Conservation (phyloP, 2,888 invertebrate genomes). For the Miltochrista miniata region DNA sequence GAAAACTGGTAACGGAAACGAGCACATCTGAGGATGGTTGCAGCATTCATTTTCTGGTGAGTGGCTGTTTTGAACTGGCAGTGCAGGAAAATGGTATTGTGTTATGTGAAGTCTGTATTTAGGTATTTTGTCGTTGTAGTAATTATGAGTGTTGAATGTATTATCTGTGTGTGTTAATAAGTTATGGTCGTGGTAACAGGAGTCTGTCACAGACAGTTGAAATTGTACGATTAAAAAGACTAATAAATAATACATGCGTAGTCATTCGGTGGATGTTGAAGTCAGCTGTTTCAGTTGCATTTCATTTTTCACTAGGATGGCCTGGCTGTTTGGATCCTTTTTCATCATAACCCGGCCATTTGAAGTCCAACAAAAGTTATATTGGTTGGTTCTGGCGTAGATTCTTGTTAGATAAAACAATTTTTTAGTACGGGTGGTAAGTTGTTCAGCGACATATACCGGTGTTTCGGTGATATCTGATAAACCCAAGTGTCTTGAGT, state of each 20-base stretch:
- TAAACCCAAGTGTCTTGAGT: background rate
- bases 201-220: too few relatives aligned
- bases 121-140: too few relatives aligned
- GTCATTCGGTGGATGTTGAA: background rate
- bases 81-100: too few relatives aligned
- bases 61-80: too few relatives aligned
- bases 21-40: too few relatives aligned
- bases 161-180: too few relatives aligned
- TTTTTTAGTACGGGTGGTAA: background rate
- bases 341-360: background rate
- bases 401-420: background rate
- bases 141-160: too few relatives aligned
- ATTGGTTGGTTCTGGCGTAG: background rate
- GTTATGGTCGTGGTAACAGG: too few relatives aligned
- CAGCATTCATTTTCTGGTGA: too few relatives aligned
- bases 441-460: background rate
- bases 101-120: too few relatives aligned
- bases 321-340: background rate
- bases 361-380: background rate
- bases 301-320: background rate
- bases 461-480: background rate
- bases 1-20: too few relatives aligned
- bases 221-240: too few relatives aligned
- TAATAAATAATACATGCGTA: background rate
- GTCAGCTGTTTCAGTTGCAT: background rate